Percentiles rank a stretch among this genome's conserved stretches.
These are phyloP conservation scores for Tragelaphus scriptus DNA, from an alignment of 2,113 vertebrate species.

Conservation along the genomic window DNA sequence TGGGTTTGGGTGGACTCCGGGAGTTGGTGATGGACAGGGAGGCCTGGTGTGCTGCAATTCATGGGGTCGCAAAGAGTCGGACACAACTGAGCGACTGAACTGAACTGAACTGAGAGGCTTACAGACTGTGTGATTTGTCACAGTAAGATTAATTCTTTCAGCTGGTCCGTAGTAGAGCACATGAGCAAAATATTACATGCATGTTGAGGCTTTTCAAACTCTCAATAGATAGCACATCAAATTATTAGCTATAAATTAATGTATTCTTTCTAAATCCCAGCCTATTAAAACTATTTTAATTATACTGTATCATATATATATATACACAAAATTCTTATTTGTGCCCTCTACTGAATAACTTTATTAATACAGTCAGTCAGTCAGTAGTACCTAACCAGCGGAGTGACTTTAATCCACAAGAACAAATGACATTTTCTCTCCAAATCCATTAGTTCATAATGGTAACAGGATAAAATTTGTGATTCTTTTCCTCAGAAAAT, in stretches of 20 bases:
- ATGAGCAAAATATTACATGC: background rate
- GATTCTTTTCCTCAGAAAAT: background rate
- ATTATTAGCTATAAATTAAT: background rate
- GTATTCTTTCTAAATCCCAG: background rate
- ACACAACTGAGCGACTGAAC: no score
- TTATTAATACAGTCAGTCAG: background rate
- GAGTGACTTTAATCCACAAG: background rate
- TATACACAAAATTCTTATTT: background rate
- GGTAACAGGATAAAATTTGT: background rate
- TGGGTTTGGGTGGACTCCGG: no score
- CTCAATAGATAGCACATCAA: background rate
- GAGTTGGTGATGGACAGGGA: no score
- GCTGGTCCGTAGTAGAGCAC: background rate
- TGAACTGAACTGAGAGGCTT: no score
- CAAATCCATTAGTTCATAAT: background rate
- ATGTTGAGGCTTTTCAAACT: background rate
- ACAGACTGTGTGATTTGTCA: background rate
- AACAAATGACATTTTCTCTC: background rate
- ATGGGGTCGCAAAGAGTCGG: no score
- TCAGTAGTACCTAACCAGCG: background rate
- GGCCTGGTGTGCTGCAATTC: fast-evolving
- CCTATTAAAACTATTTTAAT: background rate
- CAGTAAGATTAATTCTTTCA: background rate
- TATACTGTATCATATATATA: background rate
- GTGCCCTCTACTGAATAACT: background rate